Base-by-base conservation (phyloP, 2,113 vertebrate genomes). In the Pluvialis apricaria region DNA sequence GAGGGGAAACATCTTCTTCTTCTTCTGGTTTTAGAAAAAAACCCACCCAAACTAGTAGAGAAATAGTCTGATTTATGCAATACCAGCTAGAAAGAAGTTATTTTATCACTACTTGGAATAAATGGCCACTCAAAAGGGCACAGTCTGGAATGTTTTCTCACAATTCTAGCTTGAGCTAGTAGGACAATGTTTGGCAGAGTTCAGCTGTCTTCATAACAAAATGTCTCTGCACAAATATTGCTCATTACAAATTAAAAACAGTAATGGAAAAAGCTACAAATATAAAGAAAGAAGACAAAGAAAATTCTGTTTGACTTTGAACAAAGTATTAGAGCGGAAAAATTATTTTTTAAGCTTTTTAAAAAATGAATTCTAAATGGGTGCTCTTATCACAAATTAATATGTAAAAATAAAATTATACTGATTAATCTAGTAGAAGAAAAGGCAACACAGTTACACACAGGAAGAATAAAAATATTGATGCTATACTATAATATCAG, bases 191-290 rank as follows among this genome's bases (percentile, higher is more conserved):
- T 85, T 96, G 94, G 93, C 93, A 93, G 71, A 91, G 36, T 13
- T 61, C 83, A 86, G 47, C 58, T 87, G 45, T 85, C 92, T 82
- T 94, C 92, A 79, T 73, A 82, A 91, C 47, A 91, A 93, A 94
- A 95, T 42, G 57, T 61, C 42, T 93, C 65, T 80, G 62, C 86
- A 84, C 80, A 95, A 95, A 92, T 83, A 97, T 60, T 88, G 62
- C 58, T 95, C 49, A 81, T 89, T 64, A 73, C 88, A 96, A 97
- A 97, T 96, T 92, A 88, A 91, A 95, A 95, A 88, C 90, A 89
- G 66, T 85, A 80, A 66, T 70, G 70, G 51, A 32, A 95, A 94
- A 86, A 79, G 20, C 44, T 85, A 88, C 72, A 86, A 88, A 65
- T 42, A 96, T 38, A 84, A 92, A 84, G 78, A 77, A 85, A 71